Evolutionary conservation across 2,797 vertebrate species (phyloP).

Genomic region (Enteromius trimaculatus): DNA sequence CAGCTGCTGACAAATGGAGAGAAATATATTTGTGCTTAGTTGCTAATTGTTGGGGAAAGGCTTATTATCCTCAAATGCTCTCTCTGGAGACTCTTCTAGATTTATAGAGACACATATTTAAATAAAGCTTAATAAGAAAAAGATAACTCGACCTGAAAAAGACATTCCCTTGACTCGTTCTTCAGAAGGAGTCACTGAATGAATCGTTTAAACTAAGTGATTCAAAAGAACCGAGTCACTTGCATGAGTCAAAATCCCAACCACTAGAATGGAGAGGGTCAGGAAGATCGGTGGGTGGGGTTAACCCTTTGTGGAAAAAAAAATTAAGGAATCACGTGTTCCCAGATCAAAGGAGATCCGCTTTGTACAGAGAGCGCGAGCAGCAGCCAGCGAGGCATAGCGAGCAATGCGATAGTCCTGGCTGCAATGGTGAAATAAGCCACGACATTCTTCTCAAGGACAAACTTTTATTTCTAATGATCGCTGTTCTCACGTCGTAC

Average conservation of each 20-base stretch:
- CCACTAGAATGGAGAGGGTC: slow-evolving; percentile 69
- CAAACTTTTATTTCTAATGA: slow-evolving; percentile 65
- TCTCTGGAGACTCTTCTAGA: neutral
- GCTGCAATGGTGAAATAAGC: slow-evolving; percentile 78
- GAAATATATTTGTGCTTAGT: neutral
- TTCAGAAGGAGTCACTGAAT: neutral
- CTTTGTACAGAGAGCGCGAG: slow-evolving; percentile 71
- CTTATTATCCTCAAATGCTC: neutral
- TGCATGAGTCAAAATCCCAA: neutral
- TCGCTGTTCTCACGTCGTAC: slow-evolving; percentile 35
- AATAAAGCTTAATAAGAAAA: neutral
- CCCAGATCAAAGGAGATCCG: slow-evolving; percentile 84
- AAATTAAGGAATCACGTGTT: slow-evolving; percentile 80
- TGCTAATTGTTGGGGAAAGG: neutral
- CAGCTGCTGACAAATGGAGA: neutral
- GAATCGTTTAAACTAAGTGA: neutral
- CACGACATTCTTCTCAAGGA: slow-evolving; percentile 66
- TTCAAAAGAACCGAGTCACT: neutral
- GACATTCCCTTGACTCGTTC: neutral
- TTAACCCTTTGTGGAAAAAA: slow-evolving; percentile 73
- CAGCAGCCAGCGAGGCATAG: slow-evolving; percentile 37
- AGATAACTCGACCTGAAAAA: neutral
- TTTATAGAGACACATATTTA: neutral
- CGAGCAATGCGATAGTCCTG: slow-evolving; percentile 69
- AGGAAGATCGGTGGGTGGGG: slow-evolving; percentile 80